Evolutionary conservation across 92 coral and sea anemone genomes (phyloP).

Genomic region (Porites lobata): DNA sequence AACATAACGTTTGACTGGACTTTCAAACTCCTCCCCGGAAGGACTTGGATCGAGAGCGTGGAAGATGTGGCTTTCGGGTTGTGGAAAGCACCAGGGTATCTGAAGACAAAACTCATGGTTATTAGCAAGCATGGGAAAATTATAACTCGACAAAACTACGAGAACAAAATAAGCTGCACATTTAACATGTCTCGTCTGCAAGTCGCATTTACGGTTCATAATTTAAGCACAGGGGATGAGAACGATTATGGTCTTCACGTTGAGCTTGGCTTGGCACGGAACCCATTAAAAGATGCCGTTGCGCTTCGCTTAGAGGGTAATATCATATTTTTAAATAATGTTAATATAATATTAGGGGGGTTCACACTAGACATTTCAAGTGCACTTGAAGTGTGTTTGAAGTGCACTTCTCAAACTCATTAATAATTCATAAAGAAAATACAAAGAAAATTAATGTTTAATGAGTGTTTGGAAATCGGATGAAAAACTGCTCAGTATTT

Average conservation of each 20-base stretch:
- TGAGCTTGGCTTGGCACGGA: constrained; percentile 1
- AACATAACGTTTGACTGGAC: constrained; percentile 2
- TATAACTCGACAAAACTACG: constrained; percentile 1
- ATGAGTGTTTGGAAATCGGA: too few species aligned
- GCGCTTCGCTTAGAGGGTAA: constrained; percentile 11
- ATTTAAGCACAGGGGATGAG: neutral
- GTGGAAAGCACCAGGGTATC: constrained; percentile 9
- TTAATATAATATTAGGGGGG: neutral
- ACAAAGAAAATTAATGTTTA: too few species aligned
- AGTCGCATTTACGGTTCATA: constrained; percentile 20
- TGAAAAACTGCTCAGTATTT: too few species aligned
- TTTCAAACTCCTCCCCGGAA: neutral
- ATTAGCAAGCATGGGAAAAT: constrained; percentile 8
- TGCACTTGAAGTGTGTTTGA: neutral
- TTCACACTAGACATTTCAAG: too few species aligned
- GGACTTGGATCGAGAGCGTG: constrained; percentile 25
- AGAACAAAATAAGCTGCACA: constrained; percentile 15
- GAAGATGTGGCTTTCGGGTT: constrained; percentile 9
- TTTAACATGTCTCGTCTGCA: constrained; percentile 36
- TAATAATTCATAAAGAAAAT: too few species aligned
- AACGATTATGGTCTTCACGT: constrained; percentile 19
- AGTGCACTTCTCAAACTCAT: too few species aligned
- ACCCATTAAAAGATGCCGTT: constrained; percentile 13
- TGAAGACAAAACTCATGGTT: constrained; percentile 23
- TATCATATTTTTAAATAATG: too few species aligned